phyloP scores from a whole-genome alignment of 2,888 invertebrate genomes.

The Ophion ellenae region DNA sequence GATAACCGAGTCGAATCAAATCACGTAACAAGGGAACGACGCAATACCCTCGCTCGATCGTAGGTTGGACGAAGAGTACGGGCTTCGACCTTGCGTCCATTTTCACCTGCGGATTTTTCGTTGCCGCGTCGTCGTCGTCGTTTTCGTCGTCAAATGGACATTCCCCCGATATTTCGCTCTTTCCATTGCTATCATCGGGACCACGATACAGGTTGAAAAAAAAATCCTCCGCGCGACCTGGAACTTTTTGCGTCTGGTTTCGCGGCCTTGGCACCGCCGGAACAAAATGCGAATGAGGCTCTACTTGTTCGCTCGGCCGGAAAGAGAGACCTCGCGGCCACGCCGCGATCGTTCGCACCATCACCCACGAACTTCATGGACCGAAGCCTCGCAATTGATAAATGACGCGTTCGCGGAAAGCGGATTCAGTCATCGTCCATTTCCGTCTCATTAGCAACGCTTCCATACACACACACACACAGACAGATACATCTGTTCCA shows the following conservation, averaged over 20 bases:
- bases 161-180: neutral
- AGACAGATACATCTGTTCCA: neutral
- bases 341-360: constrained; percentile 22
- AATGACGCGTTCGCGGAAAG: constrained; percentile 23
- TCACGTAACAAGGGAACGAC: constrained; percentile 63
- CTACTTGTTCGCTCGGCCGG: constrained; percentile 60
- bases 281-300: constrained; percentile 56
- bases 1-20: constrained; percentile 59
- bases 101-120: constrained; percentile 63
- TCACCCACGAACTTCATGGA: constrained; percentile 44
- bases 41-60: constrained; percentile 55
- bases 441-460: constrained; percentile 45
- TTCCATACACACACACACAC: neutral
- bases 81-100: constrained; percentile 63
- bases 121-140: constrained; percentile 4
- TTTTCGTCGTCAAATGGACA: neutral
- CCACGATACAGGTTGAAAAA: neutral
- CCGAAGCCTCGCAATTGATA: constrained; percentile 59
- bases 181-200: neutral
- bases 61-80: constrained; percentile 38
- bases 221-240: constrained; percentile 1
- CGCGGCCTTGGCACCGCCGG: constrained; percentile 63
- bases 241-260: constrained; percentile 43
- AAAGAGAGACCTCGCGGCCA: constrained; percentile 36
- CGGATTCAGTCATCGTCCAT: constrained; percentile 32